A percentile compares a stretch with the other conserved stretches of the same genome.
Evolutionary conservation across 1,140 invertebrate species (phyloP).

Genomic region (Eciton burchellii): DNA sequence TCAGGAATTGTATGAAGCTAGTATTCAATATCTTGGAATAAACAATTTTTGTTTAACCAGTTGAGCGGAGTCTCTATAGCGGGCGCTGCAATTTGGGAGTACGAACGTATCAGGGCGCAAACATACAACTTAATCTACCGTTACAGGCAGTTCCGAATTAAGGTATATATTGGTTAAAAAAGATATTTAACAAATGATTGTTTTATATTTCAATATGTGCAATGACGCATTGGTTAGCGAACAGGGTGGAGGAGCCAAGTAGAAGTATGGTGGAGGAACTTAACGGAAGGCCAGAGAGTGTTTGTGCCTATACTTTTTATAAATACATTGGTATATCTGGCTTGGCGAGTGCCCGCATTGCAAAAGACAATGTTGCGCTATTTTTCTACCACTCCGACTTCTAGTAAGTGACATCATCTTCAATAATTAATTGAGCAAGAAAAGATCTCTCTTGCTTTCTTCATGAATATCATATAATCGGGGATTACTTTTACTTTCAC

Average conservation of each 20-base stretch:
- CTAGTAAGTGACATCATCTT: constrained; percentile 86
- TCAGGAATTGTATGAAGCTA: not conserved
- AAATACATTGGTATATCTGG: constrained; percentile 93
- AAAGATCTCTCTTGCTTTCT: not conserved
- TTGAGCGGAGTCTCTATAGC: constrained; percentile 91
- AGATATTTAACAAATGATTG: constrained; percentile 24
- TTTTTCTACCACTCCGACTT: constrained; percentile 93
- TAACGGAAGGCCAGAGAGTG: constrained; percentile 91
- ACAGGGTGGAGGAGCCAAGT: constrained; percentile 87
- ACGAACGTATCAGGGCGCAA: constrained; percentile 91
- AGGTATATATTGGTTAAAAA: constrained; percentile 78
- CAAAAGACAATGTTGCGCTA: constrained; percentile 93
- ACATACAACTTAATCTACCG: constrained; percentile 87
- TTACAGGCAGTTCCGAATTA: constrained; percentile 82
- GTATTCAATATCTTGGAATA: too few relatives aligned
- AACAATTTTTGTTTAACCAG: constrained; percentile 81
- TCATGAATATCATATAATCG: not conserved
- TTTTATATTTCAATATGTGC: constrained; percentile 57
- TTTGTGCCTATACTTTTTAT: constrained; percentile 92
- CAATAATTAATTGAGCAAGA: not conserved
- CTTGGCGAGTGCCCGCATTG: constrained; percentile 93
- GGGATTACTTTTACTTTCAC: constrained; percentile 77
- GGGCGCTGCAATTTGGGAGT: constrained; percentile 94
- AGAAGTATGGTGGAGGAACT: constrained; percentile 90
- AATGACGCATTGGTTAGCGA: constrained; percentile 78